Base-by-base conservation (phyloP, 2,888 invertebrate species). In the Microdon myrmicae region DNA sequence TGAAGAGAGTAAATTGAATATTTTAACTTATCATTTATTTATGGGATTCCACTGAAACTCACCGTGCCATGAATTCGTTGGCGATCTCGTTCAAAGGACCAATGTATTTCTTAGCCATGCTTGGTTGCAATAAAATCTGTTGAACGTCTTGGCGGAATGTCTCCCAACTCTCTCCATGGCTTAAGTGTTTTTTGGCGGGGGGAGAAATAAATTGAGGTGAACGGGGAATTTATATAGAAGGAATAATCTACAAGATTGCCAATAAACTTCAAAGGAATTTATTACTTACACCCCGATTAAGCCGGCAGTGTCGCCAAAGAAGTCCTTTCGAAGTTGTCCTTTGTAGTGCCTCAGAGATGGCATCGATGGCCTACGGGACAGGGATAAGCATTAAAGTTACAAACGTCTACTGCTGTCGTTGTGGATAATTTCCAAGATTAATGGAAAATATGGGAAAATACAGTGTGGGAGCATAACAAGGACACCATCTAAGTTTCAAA, bases 131-230 rank as follows among this genome's bases (percentile, higher is more conserved):
- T 78, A 94, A 84, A 68, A 89, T 86, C 76, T 91, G 90, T 71
- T 94, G 92, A 14, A 93, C 92, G 79, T 90, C 89, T 53, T 88
- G 87, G 67, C 94, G 84, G 75, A 94, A 89, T 68, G 84, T 83
- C 73, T 94, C 90, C 94, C 94, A 95, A 71, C 89, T 87, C 72
- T 89, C 86, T 0, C 94, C 94, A 76, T 94, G 93, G 67, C 94
- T 94, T n/a, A n/a, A n/a, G n/a, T n/a, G n/a, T n/a, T n/a, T n/a
- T n/a, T n/a, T n/a, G n/a, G 79, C 6, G 5, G 49, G 31, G 6
- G 20, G 20, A 26, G n/a, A 5, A n/a, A 38, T 31, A 19, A 29
- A 16, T 23, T 26, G 38, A 28, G 66, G 66, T 49, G 47, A 48
- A 12, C 10, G 13, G 10, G 14, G 19, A 34, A 19, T 7, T 32